These are phyloP conservation scores for Neodiprion virginianus DNA, from an alignment of 1,140 invertebrate genomes.

Conservation along the genomic window DNA sequence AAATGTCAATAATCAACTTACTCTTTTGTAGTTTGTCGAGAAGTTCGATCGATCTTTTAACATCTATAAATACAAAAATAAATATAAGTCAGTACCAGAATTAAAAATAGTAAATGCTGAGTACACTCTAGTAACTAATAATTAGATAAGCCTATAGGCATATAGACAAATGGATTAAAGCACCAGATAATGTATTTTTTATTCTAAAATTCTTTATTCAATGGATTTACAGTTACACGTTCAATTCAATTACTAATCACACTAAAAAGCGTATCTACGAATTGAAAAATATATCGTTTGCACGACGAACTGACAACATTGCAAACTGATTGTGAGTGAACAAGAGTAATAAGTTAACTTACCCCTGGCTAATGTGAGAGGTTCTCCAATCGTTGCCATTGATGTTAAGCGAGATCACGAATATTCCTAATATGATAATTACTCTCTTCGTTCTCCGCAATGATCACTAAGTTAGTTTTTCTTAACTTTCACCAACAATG, in stretches of 20 bases:
- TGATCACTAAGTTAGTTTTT: no score
- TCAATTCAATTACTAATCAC: constrained; percentile 8
- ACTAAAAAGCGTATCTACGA: no score
- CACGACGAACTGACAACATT: no score
- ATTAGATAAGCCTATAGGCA: not conserved
- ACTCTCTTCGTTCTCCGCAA: no score
- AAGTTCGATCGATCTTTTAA: constrained; percentile 93
- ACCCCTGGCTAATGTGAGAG: constrained; percentile 64
- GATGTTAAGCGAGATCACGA: not conserved
- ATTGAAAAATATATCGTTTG: no score
- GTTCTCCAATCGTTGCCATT: constrained; percentile 63
- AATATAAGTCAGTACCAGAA: constrained; percentile 10
- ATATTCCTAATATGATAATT: no score
- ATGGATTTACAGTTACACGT: not conserved
- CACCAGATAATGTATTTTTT: constrained; percentile 15
- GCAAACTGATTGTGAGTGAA: not conserved
- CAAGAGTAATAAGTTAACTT: constrained; percentile 22
- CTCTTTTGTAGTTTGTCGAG: constrained; percentile 93
- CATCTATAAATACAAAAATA: constrained; percentile 70
- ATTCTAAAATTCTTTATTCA: constrained; percentile 2
- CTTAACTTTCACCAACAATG: no score
- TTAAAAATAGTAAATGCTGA: not conserved
- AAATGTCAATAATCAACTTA: constrained; percentile 50
- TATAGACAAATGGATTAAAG: constrained; percentile 10
- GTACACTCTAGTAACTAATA: constrained; percentile 14